These are phyloP conservation scores for Ochropacha duplaris DNA, from an alignment of 2,888 invertebrate genomes.

Conservation along the genomic window DNA sequence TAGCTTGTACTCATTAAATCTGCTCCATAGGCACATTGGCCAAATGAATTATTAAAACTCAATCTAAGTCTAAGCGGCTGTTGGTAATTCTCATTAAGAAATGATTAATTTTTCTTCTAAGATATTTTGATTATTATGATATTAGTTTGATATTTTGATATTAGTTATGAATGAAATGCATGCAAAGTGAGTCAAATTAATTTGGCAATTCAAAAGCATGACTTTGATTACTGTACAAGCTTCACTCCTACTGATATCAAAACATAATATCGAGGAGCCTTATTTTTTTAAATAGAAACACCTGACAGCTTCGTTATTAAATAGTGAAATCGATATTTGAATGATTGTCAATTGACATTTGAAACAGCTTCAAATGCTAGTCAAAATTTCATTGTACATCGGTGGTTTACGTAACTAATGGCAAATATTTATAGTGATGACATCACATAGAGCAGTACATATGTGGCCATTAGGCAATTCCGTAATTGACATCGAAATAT, in stretches of 20 bases:
- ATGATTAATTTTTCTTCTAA: slow-evolving; percentile 38
- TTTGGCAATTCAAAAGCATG: neutral
- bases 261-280: too few species aligned
- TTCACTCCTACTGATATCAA: neutral
- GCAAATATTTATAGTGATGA: slow-evolving; percentile 42
- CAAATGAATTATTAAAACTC: slow-evolving; percentile 44
- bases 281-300: neutral
- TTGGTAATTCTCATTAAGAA: slow-evolving; percentile 46
- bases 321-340: slow-evolving; percentile 3
- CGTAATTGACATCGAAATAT: slow-evolving; percentile 28
- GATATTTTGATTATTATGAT: neutral
- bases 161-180: neutral
- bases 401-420: slow-evolving; percentile 33
- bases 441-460: slow-evolving; percentile 28
- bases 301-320: slow-evolving; percentile 1
- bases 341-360: slow-evolving; percentile 38
- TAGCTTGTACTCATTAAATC: slow-evolving; percentile 12
- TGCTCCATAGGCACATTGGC: slow-evolving; percentile 23
- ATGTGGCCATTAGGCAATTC: slow-evolving; percentile 36
- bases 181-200: neutral
- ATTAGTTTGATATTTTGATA: neutral
- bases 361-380: slow-evolving; percentile 7
- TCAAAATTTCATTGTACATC: slow-evolving; percentile 5
- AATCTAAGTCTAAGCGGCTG: slow-evolving; percentile 31
- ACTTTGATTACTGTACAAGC: neutral